phyloP scores from a whole-genome alignment of 2,113 vertebrate species.

The Gallinago paraguaiae region DNA sequence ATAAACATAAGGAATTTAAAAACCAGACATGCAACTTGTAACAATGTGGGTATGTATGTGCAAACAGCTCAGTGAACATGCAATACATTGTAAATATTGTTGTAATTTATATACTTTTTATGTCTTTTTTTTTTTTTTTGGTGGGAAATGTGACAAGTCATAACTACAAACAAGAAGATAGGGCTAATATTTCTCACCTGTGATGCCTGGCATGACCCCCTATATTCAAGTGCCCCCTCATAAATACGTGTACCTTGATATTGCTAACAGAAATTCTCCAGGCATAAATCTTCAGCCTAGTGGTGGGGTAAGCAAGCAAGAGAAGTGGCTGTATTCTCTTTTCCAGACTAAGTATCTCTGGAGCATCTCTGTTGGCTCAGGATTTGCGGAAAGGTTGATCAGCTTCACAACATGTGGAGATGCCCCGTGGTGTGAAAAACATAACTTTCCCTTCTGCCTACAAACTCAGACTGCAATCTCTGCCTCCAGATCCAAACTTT shows the following conservation, averaged over 20 bases:
- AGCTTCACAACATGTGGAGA: not conserved
- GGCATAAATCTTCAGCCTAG: not conserved
- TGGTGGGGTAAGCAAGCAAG: not conserved
- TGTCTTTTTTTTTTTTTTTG: not conserved
- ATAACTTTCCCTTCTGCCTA: not conserved
- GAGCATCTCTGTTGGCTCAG: not conserved
- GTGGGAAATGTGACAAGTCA: not conserved
- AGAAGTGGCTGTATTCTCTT: not conserved
- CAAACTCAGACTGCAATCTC: not conserved
- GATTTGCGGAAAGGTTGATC: not conserved
- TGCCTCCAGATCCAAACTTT: not conserved
- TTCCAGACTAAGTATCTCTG: not conserved
- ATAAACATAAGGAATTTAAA: conserved; percentile 1
- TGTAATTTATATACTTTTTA: not conserved
- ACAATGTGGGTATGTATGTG: not conserved
- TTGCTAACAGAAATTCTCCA: not conserved
- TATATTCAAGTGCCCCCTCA: not conserved
- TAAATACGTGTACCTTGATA: not conserved
- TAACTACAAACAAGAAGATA: not conserved
- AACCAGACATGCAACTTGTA: not conserved
- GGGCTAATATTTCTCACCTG: not conserved
- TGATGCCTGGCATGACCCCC: not conserved
- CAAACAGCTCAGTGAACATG: not conserved
- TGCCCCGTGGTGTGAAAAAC: not conserved
- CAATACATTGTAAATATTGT: not conserved